Evolutionary conservation across 2,888 invertebrate species (phyloP), one percentile per base, ranked within the genome.

Genomic region (Ischnura elegans): DNA sequence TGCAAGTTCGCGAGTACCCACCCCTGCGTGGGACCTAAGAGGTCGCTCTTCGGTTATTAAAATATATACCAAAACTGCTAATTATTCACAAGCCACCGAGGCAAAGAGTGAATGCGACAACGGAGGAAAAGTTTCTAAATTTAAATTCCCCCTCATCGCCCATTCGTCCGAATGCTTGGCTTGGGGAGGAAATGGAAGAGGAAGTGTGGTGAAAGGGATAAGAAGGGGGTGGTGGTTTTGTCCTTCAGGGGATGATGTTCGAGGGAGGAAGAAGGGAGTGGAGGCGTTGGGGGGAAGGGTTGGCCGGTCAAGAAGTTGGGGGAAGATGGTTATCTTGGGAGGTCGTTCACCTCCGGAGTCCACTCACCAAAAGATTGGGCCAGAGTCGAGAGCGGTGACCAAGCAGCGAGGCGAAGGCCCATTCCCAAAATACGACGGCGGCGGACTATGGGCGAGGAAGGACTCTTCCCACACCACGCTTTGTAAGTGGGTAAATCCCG

Each of bases 171-270:
- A 6, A n/a, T 10, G 8, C 8, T 29, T 29, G 66, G 8, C 29
- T 29, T 6, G 66, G 29, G 21, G 66, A 66, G 29, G 66, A 29
- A 29, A 66, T 6, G 66, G 66, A 66, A 66, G 36, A 76, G 76
- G 76, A 76, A 76, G 29, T 66, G 13, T 76, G 76, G 76, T 76
- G 76, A 76, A 76, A 76, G 76, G 76, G 76, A 76, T 76, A 76
- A 76, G 76, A 5, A 13, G 76, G 76, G 76, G 29, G n/a, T 2
- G 25, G 4, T 36, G 76, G 10, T 76, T 86, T 45, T 45, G 86
- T 86, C 86, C 46, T 86, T 45, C n/a, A 5, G 85, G 43, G 43
- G 43, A 42, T 43, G 85, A 16, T 21, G 43, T n/a, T 6, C 19
- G 45, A 13, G 29, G 76, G 29, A 36, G 1, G 36, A n/a, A 13